Evolutionary conservation across 2,888 invertebrate genomes (phyloP), one percentile per base, ranked within the genome.

Genomic region (Clusia tigrina): DNA sequence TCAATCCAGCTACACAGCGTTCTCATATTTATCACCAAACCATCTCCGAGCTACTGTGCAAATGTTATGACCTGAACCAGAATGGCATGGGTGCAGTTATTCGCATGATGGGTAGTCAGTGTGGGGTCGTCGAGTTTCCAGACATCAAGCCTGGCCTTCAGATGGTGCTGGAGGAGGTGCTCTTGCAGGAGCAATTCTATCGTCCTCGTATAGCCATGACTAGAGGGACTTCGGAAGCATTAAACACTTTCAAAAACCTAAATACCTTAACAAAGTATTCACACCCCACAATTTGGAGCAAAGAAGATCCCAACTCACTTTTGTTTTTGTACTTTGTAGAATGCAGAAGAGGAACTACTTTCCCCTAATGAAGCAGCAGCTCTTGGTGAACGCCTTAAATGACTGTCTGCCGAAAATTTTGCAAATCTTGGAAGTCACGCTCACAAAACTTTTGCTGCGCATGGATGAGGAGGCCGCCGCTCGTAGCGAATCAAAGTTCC

Each of bases 211-310:
- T 77, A 46, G 66, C 73, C 2, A 72, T 76, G 1, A 74, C 82
- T 1, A 78, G 79, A 10, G 66, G 73, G 1, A 67, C 70, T 3
- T 67, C 74, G 2, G 84, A 83, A 32, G 81, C 82, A 0, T 76
- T 81, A 23, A 85, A 83, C 63, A 78, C 86, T 0, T 85, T 87
- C 62, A 81, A 81, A 64, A 87, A 87, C 74, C 79, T 87, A 22
- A 81, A 83, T 2, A 71, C 76, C n/a, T 66, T 87, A 26, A 77
- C 79, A 20, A 80, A 77, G 86, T 74, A 78, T 78, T 80, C 76
- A 63, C 0, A 42, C 3, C 20, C 25, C 20, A 23, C 42, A 26
- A 5, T 3, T 54, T 22, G 15, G 15, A 10, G 37, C n/a, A 23
- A 60, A 54, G 51, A 6, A 46, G 24, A 9, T 24, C 10, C 10